Conservation (phyloP, 2,888 invertebrate genomes). For the Eumacrocentrus americanus region DNA sequence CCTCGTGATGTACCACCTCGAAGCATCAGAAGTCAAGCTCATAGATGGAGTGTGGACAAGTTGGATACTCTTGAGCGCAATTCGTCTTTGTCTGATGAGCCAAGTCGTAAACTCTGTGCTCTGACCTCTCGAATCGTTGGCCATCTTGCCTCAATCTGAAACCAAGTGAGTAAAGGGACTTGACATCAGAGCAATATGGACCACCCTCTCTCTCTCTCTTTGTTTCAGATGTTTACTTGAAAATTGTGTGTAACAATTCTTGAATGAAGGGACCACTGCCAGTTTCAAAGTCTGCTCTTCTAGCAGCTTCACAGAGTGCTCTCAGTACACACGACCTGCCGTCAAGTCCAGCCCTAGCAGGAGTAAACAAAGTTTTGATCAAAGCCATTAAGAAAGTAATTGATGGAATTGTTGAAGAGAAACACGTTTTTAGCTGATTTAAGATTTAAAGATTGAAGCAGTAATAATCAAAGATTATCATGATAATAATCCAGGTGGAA, state of each 20-base stretch:
- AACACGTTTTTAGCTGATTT: neutral
- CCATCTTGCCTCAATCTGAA: constrained; percentile 52
- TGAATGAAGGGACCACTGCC: constrained; percentile 55
- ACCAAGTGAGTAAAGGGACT: too few species aligned
- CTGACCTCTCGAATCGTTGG: constrained; percentile 46
- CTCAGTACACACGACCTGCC: constrained; percentile 75
- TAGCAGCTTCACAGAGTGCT: constrained; percentile 76
- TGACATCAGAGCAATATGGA: too few species aligned
- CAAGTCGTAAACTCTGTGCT: constrained; percentile 59
- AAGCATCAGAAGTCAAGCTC: constrained; percentile 47
- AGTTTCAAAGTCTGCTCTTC: constrained; percentile 57
- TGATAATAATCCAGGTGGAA: too few species aligned
- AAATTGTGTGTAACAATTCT: constrained; percentile 55
- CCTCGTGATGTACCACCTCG: neutral
- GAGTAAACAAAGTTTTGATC: too few species aligned
- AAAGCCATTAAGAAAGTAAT: neutral
- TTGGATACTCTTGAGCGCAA: constrained; percentile 62
- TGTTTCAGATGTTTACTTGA: constrained; percentile 47
- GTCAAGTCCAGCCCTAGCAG: constrained; percentile 77
- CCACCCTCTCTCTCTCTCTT: too few species aligned
- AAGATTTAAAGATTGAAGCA: too few species aligned
- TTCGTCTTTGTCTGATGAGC: constrained; percentile 60
- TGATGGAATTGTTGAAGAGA: neutral
- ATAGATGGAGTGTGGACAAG: constrained; percentile 60
- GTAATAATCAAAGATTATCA: too few species aligned